Evolutionary conservation across 2,888 invertebrate genomes (phyloP), one percentile per base, ranked within the genome.

Genomic region (Merodon equestris): DNA sequence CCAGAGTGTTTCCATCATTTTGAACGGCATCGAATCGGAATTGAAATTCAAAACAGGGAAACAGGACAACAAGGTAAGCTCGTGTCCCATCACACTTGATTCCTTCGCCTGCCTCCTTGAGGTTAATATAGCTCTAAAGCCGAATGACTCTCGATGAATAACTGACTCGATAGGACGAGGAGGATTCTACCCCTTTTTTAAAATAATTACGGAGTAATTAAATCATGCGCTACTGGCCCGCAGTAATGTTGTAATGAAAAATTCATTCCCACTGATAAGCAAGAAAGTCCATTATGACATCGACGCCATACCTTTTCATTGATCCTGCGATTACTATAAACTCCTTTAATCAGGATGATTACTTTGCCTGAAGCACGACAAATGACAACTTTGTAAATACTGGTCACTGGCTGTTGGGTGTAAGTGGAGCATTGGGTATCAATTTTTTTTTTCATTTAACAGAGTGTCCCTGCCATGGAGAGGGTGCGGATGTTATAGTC

Each of bases 11-110:
- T 96, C 96, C 42, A 96, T 98, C 83, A 94, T 97, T 92, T 91
- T 98, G 86, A 97, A 98, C 85, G 96, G 96, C 1, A 95, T 96
- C 87, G 97, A 98, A 90, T 96, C 97, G 53, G 97, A 97, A 88
- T 90, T 98, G 81, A 94, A 94, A 85, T 97, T 98, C 88, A 92
- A 94, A 68, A 96, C 86, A 13, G 87, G 86, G 74, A 84, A 84
- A 72, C 84, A 85, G 48, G 89, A 88, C 73, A 82, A 85, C 73
- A 89, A 87, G 88, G 89, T 89, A 82, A 86, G 83, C 82, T 56
- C 53, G 47, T 63, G 57, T 64, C 50, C 27, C 27, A 27, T 7
- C 27, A 27, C 27, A 2, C 7, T 4, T 27, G 3, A 7, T 27
- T 4, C 7, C 27, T 27, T 27, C 27, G 27, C 27, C 27, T 4